phyloP scores from a whole-genome alignment of 2,888 invertebrate genomes.

The Lasioglossum villosulum region DNA sequence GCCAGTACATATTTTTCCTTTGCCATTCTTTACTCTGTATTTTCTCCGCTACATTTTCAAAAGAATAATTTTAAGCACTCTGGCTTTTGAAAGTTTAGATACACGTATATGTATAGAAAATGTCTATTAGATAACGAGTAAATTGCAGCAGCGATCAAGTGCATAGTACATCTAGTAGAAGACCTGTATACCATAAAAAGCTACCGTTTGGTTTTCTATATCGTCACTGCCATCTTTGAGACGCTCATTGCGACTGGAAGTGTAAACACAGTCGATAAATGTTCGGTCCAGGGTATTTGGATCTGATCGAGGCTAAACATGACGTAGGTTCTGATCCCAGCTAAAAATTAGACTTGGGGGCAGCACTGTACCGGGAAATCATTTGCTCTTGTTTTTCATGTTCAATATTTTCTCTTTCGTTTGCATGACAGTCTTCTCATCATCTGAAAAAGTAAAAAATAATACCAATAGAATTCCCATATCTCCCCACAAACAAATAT shows the following conservation, averaged over 20 bases:
- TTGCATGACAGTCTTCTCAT: no score
- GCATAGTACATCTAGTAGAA: constrained; percentile 71
- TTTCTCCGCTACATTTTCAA: not conserved
- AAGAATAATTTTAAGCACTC: not conserved
- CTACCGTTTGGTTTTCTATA: constrained; percentile 37
- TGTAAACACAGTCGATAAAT: not conserved
- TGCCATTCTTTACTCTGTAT: not conserved
- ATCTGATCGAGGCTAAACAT: no score
- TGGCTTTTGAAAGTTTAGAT: not conserved
- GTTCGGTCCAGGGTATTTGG: not conserved
- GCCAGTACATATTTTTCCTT: no score
- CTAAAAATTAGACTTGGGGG: no score
- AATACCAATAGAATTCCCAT: no score
- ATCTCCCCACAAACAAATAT: not conserved
- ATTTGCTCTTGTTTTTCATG: no score
- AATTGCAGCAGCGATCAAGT: constrained; percentile 68
- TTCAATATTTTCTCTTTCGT: no score
- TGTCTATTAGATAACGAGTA: constrained; percentile 73
- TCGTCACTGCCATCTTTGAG: constrained; percentile 52
- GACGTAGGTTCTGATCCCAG: no score
- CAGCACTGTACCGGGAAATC: no score
- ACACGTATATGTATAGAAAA: constrained; percentile 58
- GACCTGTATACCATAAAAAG: constrained; percentile 64
- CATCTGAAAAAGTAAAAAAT: no score
- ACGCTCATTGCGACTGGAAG: not conserved